Evolutionary conservation across 2,113 vertebrate genomes (phyloP).

Genomic region (Sinocyclocheilus anshuiensis): DNA sequence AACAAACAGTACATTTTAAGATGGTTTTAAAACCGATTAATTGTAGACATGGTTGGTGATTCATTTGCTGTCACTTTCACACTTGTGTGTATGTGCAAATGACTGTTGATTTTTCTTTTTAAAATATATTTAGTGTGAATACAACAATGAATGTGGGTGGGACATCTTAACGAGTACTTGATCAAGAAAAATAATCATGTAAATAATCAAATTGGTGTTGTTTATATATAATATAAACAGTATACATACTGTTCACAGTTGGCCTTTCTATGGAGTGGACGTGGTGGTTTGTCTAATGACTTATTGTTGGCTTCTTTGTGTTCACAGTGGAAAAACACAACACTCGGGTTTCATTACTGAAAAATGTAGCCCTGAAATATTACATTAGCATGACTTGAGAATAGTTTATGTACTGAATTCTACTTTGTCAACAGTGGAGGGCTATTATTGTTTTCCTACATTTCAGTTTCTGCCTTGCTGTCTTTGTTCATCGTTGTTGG

Average conservation of each 20-base stretch:
- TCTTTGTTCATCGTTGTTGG: neutral
- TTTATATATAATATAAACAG: constrained; percentile 38
- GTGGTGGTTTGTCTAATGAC: constrained; percentile 6
- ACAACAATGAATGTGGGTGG: constrained; percentile 33
- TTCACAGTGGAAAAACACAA: neutral
- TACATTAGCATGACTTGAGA: neutral
- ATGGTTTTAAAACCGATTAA: neutral
- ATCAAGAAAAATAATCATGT: constrained; percentile 59
- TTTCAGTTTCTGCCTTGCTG: constrained; percentile 3
- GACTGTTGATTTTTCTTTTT: neutral
- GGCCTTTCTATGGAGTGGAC: constrained; percentile 65
- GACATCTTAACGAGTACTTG: constrained; percentile 33
- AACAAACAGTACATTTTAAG: neutral
- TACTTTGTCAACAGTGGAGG: neutral
- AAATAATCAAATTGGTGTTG: constrained; percentile 69
- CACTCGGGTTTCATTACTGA: neutral
- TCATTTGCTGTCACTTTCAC: neutral
- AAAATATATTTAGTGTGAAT: neutral
- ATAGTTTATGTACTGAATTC: neutral
- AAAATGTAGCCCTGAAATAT: neutral
- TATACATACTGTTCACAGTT: constrained; percentile 62
- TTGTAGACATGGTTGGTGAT: neutral
- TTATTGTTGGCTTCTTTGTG: neutral
- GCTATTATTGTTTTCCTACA: neutral
- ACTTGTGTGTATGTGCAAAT: constrained; percentile 30